Evolutionary conservation across 2,888 invertebrate genomes (phyloP).

Genomic region (Glaucopsyche alexis): DNA sequence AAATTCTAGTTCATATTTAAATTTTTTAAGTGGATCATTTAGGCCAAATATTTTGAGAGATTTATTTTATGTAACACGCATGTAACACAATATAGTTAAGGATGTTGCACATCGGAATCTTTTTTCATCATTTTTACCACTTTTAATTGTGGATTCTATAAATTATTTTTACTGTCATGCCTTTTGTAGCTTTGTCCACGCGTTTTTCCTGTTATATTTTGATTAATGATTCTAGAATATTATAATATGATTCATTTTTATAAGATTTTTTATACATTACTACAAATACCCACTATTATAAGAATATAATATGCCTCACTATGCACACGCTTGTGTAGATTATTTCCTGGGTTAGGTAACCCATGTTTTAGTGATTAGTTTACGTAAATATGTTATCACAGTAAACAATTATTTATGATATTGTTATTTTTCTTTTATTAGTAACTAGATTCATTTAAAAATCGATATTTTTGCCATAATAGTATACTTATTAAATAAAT

Average conservation of each 20-base stretch:
- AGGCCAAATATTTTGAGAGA: background rate
- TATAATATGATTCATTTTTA: background rate
- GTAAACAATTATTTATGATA: too few species aligned
- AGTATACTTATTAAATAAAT: background rate
- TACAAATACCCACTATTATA: too few species aligned
- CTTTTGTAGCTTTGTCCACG: background rate
- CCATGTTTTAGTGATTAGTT: background rate
- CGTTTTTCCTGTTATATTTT: background rate
- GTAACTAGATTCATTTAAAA: background rate
- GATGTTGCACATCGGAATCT: background rate
- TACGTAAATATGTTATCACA: background rate
- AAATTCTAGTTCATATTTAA: background rate
- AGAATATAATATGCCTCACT: background rate
- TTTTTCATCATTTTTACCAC: background rate
- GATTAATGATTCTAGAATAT: background rate
- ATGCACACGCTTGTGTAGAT: background rate
- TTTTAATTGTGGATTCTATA: background rate
- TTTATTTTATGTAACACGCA: background rate
- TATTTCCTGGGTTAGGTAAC: background rate
- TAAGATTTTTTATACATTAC: background rate
- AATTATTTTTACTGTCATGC: background rate
- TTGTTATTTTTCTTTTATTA: background rate
- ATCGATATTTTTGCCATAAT: slow-evolving; percentile 11
- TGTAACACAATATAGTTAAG: background rate
- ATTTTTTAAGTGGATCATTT: background rate